These are phyloP conservation scores for Sus scrofa DNA, from an alignment of 2,113 vertebrate species.

Conservation along the genomic window DNA sequence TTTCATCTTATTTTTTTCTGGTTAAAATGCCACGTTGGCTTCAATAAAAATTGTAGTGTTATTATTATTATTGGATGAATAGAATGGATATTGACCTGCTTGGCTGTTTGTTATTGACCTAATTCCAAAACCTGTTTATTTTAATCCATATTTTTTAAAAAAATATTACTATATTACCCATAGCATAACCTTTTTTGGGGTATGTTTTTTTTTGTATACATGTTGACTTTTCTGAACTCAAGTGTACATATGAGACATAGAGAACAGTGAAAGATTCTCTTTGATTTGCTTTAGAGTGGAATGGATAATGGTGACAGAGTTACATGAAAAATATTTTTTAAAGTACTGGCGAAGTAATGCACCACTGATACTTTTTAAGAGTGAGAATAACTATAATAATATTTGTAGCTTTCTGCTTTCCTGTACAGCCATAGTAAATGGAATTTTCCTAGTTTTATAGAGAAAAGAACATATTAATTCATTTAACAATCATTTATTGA, in stretches of 20 bases:
- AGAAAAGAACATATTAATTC: background rate
- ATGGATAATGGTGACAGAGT: background rate
- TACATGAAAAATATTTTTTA: background rate
- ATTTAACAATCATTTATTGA: constrained; percentile 9
- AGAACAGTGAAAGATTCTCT: background rate
- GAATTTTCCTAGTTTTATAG: background rate
- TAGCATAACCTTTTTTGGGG: background rate
- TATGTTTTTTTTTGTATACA: background rate
- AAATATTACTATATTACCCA: background rate
- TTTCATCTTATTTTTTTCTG: background rate
- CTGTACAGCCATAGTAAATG: background rate
- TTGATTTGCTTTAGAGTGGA: background rate
- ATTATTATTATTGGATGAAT: background rate
- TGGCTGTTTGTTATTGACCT: background rate
- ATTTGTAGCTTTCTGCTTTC: background rate
- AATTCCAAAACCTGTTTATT: background rate
- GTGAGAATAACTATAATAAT: background rate
- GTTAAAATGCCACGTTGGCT: background rate
- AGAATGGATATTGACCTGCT: background rate
- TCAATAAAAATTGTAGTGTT: background rate
- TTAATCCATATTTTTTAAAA: background rate
- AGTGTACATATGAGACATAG: background rate
- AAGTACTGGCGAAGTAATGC: background rate
- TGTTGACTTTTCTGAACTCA: background rate
- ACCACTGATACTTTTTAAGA: background rate